A percentile compares a stretch with the other conserved stretches of the same genome.
phyloP scores from a whole-genome alignment of 2,888 invertebrate genomes.

The Chymomyza procnemis region DNA sequence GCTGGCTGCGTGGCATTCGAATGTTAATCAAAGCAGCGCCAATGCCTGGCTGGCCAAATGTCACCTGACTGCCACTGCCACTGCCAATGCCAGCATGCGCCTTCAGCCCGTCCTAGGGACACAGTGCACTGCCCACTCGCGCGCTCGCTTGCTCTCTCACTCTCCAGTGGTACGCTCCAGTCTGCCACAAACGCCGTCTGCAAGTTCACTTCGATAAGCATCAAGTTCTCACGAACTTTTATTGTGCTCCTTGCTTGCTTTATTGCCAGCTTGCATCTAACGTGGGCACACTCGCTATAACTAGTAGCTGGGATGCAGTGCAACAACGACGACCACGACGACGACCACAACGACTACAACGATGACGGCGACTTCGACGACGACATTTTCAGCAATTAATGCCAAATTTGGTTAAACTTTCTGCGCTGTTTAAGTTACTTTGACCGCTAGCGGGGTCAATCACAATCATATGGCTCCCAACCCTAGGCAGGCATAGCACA shows the following conservation, averaged over 20 bases:
- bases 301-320: slow-evolving; percentile 16
- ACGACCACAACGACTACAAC: background rate
- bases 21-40: slow-evolving; percentile 40
- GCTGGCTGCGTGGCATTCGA: slow-evolving; percentile 47
- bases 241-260: slow-evolving; percentile 54
- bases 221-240: slow-evolving; percentile 78
- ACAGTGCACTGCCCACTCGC: slow-evolving; percentile 39
- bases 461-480: background rate
- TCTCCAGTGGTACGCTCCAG: slow-evolving; percentile 2
- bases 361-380: slow-evolving; percentile 20
- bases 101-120: background rate
- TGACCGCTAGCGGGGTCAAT: background rate
- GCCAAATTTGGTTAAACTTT: slow-evolving; percentile 52
- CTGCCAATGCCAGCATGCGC: background rate
- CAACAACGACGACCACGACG: background rate
- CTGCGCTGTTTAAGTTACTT: background rate
- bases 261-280: slow-evolving; percentile 4
- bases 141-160: too few species aligned
- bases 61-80: slow-evolving; percentile 7
- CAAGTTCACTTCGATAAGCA: slow-evolving; percentile 71
- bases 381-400: slow-evolving; percentile 57
- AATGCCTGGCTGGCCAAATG: slow-evolving; percentile 41
- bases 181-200: slow-evolving; percentile 27
- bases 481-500: background rate
- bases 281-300: slow-evolving; percentile 32